phyloP scores from a whole-genome alignment of 2,888 invertebrate species.

The Pachymerium ferrugineum region DNA sequence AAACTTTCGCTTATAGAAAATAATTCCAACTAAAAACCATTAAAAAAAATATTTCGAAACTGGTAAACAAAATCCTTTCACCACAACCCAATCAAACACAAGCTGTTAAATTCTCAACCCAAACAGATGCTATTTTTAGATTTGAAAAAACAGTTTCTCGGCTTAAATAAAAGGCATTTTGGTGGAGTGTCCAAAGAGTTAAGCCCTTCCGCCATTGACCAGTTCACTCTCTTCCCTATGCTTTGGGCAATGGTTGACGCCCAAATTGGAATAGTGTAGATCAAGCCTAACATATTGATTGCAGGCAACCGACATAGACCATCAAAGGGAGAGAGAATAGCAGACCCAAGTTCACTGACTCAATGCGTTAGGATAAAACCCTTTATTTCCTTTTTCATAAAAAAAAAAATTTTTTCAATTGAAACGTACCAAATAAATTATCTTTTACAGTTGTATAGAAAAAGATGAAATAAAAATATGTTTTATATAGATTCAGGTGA shows the following conservation, averaged over 20 bases:
- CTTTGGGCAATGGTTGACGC: not conserved
- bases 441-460: not conserved
- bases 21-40: not conserved
- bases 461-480: not conserved
- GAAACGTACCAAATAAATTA: not conserved
- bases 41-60: not conserved
- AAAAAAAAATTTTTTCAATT: not conserved
- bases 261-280: conserved; percentile 8
- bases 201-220: not conserved
- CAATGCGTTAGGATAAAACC: too few relatives aligned
- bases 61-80: not conserved
- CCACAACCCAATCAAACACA: not conserved
- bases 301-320: conserved; percentile 8
- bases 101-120: not conserved
- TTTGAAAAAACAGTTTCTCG: not conserved
- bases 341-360: not conserved
- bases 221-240: not conserved
- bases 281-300: conserved; percentile 8
- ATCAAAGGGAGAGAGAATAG: not conserved
- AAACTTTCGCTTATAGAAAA: too few relatives aligned
- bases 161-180: not conserved
- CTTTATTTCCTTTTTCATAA: too few relatives aligned
- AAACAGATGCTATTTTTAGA: too few relatives aligned
- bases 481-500: not conserved
- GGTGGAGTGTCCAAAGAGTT: not conserved